phyloP scores from a whole-genome alignment of 2,797 vertebrate species.

The Limosa lapponica region DNA sequence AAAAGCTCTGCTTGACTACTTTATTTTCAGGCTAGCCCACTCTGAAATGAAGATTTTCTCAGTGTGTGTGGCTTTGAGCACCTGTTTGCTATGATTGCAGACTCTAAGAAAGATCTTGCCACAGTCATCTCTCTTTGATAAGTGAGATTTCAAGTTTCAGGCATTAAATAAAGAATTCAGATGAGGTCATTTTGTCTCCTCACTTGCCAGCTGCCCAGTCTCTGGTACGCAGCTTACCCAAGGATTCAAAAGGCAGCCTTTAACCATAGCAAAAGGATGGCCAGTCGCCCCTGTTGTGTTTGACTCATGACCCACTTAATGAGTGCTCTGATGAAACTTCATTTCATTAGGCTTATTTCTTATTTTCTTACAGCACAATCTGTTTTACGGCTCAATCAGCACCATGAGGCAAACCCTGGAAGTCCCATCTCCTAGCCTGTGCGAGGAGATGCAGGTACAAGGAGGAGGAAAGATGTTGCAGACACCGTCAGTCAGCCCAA shows the following conservation, averaged over 20 bases:
- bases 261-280: background rate
- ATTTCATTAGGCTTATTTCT: background rate
- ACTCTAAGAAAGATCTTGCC: background rate
- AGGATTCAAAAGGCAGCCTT: background rate
- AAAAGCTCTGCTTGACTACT: background rate
- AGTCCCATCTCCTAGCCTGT: background rate
- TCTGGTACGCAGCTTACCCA: background rate
- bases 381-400: background rate
- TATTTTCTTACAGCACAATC: conserved; percentile 1
- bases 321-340: background rate
- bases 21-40: background rate
- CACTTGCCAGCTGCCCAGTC: background rate
- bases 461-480: background rate
- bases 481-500: background rate
- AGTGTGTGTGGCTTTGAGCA: background rate
- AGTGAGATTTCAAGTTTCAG: background rate
- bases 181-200: background rate
- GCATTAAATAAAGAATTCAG: background rate
- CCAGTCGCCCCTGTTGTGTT: background rate
- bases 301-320: conserved; percentile 25
- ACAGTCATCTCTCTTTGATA: background rate
- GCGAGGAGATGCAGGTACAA: rapidly evolving
- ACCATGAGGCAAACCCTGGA: background rate
- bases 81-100: background rate
- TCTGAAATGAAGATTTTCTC: background rate